Conservation (phyloP, 1,140 invertebrate genomes). For the Leptoteleia sp. region DNA sequence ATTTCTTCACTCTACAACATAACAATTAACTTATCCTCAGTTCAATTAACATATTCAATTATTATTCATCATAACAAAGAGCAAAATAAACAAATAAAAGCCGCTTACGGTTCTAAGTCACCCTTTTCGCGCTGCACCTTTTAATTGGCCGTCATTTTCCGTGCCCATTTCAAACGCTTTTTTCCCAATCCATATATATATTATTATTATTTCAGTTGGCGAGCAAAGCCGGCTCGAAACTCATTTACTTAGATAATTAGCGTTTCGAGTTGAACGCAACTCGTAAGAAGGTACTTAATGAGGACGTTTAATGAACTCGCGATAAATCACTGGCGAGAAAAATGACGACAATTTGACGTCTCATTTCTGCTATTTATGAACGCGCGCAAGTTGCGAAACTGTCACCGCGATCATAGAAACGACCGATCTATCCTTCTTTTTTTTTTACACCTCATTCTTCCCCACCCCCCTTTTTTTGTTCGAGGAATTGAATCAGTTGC, state of each 20-base stretch:
- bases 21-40: too few relatives aligned
- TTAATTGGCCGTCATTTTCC: slow-evolving; percentile 16
- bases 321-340: slow-evolving; percentile 20
- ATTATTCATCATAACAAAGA: too few relatives aligned
- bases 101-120: too few relatives aligned
- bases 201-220: slow-evolving; percentile 7
- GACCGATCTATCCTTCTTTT: not conserved
- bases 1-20: too few relatives aligned
- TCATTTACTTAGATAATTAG: slow-evolving; percentile 19
- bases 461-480: too few relatives aligned
- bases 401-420: not conserved
- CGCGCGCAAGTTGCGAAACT: not conserved
- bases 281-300: slow-evolving; percentile 9
- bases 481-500: too few relatives aligned
- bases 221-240: not conserved
- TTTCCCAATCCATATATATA: slow-evolving; percentile 5
- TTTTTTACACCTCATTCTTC: not conserved
- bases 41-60: too few relatives aligned
- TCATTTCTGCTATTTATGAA: slow-evolving; percentile 4
- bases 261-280: not conserved
- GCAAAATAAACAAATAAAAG: too few relatives aligned
- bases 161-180: slow-evolving; percentile 20
- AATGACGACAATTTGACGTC: slow-evolving; percentile 5
- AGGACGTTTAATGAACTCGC: slow-evolving; percentile 17
- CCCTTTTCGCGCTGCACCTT: not conserved